Conservation (phyloP, 1,140 invertebrate genomes). For the Platorchestia sp. region DNA sequence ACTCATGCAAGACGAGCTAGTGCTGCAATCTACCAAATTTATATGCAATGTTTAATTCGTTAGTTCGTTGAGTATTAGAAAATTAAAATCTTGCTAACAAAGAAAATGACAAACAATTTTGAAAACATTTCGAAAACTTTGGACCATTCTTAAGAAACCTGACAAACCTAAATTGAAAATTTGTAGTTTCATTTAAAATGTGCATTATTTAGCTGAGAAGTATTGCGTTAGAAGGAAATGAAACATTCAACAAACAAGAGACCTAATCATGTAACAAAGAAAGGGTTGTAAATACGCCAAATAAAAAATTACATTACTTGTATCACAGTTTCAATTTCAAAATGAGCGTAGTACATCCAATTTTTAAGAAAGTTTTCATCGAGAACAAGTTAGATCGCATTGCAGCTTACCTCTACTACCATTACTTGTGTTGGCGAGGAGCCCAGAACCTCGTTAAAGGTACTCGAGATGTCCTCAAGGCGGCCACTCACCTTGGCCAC, state of each 20-base stretch:
- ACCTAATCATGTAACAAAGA: not conserved
- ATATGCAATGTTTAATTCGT: not conserved
- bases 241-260: not conserved
- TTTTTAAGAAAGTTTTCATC: not conserved
- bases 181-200: not conserved
- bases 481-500: constrained; percentile 74
- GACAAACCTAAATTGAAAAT: not conserved
- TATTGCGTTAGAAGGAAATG: too few species aligned
- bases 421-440: not conserved
- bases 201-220: too few species aligned
- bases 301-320: not conserved
- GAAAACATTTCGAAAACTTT: not conserved
- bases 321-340: not conserved
- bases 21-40: not conserved
- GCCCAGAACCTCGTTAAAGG: not conserved
- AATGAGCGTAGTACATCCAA: not conserved
- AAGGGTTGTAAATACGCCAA: not conserved
- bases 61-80: not conserved
- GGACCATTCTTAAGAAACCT: not conserved
- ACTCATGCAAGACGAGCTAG: not conserved
- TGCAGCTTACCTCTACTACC: not conserved
- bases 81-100: not conserved
- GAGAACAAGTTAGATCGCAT: not conserved
- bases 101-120: not conserved
- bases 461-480: not conserved